Evolutionary conservation across 1,140 invertebrate genomes (phyloP).

Genomic region (Drosophila melanica): DNA sequence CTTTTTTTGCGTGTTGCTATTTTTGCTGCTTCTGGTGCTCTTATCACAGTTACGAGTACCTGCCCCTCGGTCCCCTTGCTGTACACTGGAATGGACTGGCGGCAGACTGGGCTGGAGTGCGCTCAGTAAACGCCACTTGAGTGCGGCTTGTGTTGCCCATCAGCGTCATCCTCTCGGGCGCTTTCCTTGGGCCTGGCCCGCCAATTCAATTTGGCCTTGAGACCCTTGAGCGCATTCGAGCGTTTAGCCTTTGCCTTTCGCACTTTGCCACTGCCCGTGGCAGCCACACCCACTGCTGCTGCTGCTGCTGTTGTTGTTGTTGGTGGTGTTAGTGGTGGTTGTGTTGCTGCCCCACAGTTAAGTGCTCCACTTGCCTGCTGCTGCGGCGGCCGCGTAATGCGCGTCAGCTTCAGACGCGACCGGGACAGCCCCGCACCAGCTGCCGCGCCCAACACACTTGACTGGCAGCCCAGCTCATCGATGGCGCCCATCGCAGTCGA

Average conservation of each 20-base stretch:
- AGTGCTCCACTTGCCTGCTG: slow-evolving; percentile 3
- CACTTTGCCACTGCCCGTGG: slow-evolving; percentile 57
- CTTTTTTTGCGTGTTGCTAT: slow-evolving; percentile 1
- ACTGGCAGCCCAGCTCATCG: slow-evolving; percentile 68
- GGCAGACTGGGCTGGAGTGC: slow-evolving; percentile 9
- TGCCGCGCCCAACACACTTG: slow-evolving; percentile 13
- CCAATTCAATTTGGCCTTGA: slow-evolving; percentile 75
- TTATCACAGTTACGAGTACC: slow-evolving; percentile 73
- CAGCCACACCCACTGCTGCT: slow-evolving; percentile 4
- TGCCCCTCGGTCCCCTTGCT: slow-evolving; percentile 9
- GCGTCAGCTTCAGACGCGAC: slow-evolving; percentile 75
- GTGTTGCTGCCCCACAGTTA: neutral
- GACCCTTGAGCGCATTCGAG: slow-evolving; percentile 59
- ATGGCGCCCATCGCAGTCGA: slow-evolving; percentile 59
- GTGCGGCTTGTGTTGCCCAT: slow-evolving; percentile 12
- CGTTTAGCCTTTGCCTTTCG: slow-evolving; percentile 63
- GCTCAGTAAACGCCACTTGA: slow-evolving; percentile 50
- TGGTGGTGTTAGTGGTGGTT: neutral
- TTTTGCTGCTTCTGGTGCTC: slow-evolving; percentile 53
- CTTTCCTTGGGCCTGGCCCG: slow-evolving; percentile 58
- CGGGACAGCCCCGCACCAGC: slow-evolving; percentile 36
- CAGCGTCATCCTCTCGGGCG: slow-evolving; percentile 19
- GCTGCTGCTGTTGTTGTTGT: neutral
- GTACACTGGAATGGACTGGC: slow-evolving; percentile 45
- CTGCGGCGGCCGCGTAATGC: slow-evolving; percentile 61